These are phyloP conservation scores for Girardia tigrina DNA, from an alignment of 2,888 invertebrate species.

Conservation along the genomic window DNA sequence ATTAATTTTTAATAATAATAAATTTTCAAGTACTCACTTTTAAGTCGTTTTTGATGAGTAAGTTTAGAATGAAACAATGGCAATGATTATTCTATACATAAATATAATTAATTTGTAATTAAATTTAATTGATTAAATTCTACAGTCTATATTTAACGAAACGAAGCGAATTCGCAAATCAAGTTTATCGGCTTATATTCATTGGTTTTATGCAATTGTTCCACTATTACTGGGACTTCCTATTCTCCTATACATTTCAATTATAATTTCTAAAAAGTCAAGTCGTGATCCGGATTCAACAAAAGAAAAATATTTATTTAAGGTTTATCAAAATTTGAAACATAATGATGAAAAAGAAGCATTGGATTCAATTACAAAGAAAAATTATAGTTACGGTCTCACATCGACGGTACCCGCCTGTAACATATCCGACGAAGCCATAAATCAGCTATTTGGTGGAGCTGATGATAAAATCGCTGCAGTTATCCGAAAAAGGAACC, in stretches of 20 bases:
- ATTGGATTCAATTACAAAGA: background rate
- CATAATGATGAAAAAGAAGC: background rate
- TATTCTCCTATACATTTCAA: background rate
- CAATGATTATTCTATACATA: too few species aligned
- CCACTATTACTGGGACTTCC: background rate
- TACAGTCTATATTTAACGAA: background rate
- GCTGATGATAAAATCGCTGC: background rate
- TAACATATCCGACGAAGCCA: background rate
- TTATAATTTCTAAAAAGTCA: background rate
- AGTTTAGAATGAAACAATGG: too few species aligned
- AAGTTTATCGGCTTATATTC: background rate
- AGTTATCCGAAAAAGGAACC: background rate
- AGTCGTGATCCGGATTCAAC: background rate
- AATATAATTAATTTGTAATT: too few species aligned
- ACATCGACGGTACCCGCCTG: background rate
- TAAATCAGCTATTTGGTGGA: background rate
- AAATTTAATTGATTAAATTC: background rate
- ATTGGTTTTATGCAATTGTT: background rate
- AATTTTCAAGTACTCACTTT: too few species aligned
- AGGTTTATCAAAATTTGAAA: background rate
- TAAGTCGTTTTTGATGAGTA: too few species aligned
- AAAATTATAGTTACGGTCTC: background rate
- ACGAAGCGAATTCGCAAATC: background rate
- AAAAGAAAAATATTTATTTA: slow-evolving; percentile 11
- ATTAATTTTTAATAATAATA: too few species aligned